Conservation (phyloP, 2,113 vertebrate genomes). For the Crocuta crocuta region DNA sequence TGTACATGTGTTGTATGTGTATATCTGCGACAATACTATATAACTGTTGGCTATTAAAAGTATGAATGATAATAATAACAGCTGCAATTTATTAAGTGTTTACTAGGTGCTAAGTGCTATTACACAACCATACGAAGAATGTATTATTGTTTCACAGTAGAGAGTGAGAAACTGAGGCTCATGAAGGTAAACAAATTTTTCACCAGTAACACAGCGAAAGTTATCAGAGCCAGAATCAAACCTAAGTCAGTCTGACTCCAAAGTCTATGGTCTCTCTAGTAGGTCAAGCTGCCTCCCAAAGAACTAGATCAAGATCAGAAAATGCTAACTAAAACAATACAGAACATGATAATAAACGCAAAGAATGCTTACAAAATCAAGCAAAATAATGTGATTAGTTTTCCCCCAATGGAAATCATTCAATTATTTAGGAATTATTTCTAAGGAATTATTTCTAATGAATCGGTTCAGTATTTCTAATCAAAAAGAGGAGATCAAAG, state of each 20-base stretch:
- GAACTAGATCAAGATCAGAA: not conserved
- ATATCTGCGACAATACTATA: not conserved
- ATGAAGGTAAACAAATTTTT: not conserved
- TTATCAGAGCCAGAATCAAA: not conserved
- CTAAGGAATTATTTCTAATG: slow-evolving; percentile 54
- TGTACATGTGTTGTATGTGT: not conserved
- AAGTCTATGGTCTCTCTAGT: not conserved
- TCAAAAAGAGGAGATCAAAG: slow-evolving; percentile 8
- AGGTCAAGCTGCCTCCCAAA: not conserved
- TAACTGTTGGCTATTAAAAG: not conserved
- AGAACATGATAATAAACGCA: not conserved
- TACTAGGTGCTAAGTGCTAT: not conserved
- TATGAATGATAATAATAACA: not conserved
- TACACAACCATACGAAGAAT: not conserved
- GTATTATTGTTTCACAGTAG: not conserved
- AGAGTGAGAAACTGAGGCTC: not conserved
- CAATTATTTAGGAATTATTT: slow-evolving; percentile 3
- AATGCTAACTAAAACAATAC: not conserved
- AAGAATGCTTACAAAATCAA: not conserved
- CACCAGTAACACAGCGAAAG: not conserved
- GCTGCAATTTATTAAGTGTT: not conserved
- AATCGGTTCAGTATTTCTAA: slow-evolving; percentile 49
- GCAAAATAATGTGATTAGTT: not conserved
- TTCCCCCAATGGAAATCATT: slow-evolving; percentile 37
- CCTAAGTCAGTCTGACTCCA: not conserved